Base-by-base conservation (phyloP, 2,797 vertebrate genomes). In the Leptoclinus maculatus region DNA sequence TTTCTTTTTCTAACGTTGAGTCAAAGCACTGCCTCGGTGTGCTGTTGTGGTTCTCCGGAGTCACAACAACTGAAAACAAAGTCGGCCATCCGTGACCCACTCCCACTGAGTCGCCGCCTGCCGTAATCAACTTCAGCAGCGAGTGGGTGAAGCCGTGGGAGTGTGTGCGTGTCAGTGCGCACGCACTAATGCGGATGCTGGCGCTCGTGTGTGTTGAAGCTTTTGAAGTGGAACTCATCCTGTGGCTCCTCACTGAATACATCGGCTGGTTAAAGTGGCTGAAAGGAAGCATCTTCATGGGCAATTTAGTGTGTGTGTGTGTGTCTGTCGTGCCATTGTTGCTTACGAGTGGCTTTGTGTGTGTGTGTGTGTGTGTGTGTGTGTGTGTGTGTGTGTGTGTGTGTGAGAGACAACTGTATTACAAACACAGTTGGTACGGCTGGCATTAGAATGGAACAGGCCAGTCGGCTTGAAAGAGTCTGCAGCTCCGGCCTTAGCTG, bases 251-350 rank as follows among this genome's bases (percentile, higher is more conserved):
- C 77, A 82, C 66, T 71, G 83, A 88, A 87, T 84, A 82, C 82
- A 91, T 92, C 87, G 83, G 19, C 77, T 45, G 65, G 56, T 75
- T 87, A 74, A 89, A 91, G 87, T 89, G 88, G 83, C 78, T 90
- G 54, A 89, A 88, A 84, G 81, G 74, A 78, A 77, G 66, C 63
- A 65, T 83, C 66, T 81, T 83, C 84, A 60, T 67, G 76, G 80
- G 72, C 34, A 76, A 69, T 79, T 77, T 64, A 69, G 34, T 41
- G 43, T 69, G 47, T 56, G 47, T n/a, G n/a, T 67, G 59, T 25
- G 23, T 76, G 21, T 65, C 8, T 36, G 47, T 63, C 59, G 21
- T 73, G 39, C 63, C 32, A 3, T 66, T 82, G 49, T 65, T 76
- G 59, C 34, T 34, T 59, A 29, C n/a, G n/a, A n/a, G n/a, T n/a